A percentile compares a stretch with the other conserved stretches of the same genome.
Evolutionary conservation across 2,888 invertebrate genomes (phyloP).

Genomic region (Gortyna flavago): DNA sequence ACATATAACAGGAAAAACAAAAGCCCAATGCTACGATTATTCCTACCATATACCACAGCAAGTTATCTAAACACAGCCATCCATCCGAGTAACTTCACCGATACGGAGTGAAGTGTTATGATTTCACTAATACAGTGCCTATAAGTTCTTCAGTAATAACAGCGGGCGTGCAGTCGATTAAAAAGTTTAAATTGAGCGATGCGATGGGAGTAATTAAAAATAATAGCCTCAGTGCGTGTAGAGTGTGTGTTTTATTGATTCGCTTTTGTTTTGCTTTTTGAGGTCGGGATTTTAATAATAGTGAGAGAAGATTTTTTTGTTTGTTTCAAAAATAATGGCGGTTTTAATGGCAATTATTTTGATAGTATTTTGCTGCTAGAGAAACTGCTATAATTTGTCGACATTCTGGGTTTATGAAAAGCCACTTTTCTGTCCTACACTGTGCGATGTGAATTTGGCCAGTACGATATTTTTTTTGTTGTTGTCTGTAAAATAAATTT

Average conservation of each 20-base stretch:
- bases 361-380: not conserved
- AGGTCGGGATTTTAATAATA: not conserved
- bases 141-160: slow-evolving; percentile 48
- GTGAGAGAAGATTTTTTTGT: not conserved
- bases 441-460: not conserved
- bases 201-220: slow-evolving; percentile 65
- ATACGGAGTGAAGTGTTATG: slow-evolving; percentile 43
- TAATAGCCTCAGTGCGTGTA: slow-evolving; percentile 53
- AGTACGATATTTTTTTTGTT: not conserved
- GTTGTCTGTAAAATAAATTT: too few relatives aligned
- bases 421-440: not conserved
- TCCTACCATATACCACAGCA: not conserved
- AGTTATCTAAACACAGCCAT: slow-evolving; percentile 15
- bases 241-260: slow-evolving; percentile 50
- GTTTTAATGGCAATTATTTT: not conserved
- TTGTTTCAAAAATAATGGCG: not conserved
- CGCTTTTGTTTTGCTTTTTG: slow-evolving; percentile 26
- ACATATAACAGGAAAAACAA: not conserved
- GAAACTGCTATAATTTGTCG: not conserved
- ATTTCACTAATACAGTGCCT: slow-evolving; percentile 51
- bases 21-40: not conserved
- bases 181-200: slow-evolving; percentile 65
- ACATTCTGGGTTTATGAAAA: not conserved
- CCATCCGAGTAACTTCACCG: slow-evolving; percentile 5
- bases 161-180: slow-evolving; percentile 58